Conservation (phyloP, 2,797 vertebrate genomes). For the Brachyrhaphis roseni region DNA sequence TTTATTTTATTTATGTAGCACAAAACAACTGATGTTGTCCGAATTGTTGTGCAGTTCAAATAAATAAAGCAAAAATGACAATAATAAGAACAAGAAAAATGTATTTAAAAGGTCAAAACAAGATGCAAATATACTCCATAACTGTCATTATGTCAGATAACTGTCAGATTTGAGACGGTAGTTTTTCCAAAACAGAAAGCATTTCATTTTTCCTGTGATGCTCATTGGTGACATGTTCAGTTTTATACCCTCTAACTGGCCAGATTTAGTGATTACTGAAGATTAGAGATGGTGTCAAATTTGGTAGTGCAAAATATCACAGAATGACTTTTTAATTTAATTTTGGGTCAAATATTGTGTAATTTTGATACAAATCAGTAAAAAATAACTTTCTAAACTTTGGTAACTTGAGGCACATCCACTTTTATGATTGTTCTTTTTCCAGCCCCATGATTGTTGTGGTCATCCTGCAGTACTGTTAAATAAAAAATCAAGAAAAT, state of each 20-base stretch:
- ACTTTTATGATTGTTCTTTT: constrained; percentile 16
- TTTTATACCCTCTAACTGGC: background rate
- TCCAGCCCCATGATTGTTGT: background rate
- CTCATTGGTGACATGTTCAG: background rate
- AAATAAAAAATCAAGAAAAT: background rate
- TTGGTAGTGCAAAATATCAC: background rate
- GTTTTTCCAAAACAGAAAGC: too few species aligned
- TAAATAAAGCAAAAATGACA: too few species aligned
- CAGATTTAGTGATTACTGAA: background rate
- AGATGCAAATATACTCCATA: too few species aligned
- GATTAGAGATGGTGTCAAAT: background rate
- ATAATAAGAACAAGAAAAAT: too few species aligned
- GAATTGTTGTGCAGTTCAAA: too few species aligned
- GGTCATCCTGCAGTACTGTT: background rate
- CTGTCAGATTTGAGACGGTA: too few species aligned
- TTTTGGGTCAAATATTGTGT: background rate
- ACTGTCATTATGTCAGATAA: too few species aligned
- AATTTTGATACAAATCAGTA: background rate
- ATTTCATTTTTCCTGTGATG: too few species aligned
- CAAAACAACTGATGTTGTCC: too few species aligned
- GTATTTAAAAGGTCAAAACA: too few species aligned
- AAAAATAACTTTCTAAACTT: background rate
- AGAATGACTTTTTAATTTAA: background rate
- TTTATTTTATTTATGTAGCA: too few species aligned
- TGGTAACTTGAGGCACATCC: background rate